Percentiles rank a stretch among this genome's conserved stretches.
Conservation (phyloP, 1,140 invertebrate species). For the Ceratitis capitata region DNA sequence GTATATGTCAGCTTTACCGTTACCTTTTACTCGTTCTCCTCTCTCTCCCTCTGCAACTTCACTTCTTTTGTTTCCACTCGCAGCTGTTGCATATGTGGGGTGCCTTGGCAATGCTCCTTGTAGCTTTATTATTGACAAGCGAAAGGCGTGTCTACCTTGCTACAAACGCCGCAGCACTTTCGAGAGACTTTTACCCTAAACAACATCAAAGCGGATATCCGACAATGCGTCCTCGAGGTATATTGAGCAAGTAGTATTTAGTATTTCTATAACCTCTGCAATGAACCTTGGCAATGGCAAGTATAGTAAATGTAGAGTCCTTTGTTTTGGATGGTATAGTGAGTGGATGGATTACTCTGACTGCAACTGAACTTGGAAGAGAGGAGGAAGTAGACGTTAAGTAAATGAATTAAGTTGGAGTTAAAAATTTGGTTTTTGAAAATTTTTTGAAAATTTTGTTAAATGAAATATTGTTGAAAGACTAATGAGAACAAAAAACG, state of each 20-base stretch:
- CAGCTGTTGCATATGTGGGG: background rate
- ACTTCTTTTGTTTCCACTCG: background rate
- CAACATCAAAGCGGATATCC: conserved; percentile 22
- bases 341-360: background rate
- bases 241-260: background rate
- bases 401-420: too few species aligned
- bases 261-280: background rate
- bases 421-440: too few species aligned
- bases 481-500: too few species aligned
- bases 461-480: too few species aligned
- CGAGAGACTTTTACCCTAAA: background rate
- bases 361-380: background rate
- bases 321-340: background rate
- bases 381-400: background rate
- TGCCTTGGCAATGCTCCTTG: background rate
- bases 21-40: too few species aligned
- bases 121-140: background rate
- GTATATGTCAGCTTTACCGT: background rate
- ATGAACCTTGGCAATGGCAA: background rate
- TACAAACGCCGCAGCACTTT: background rate
- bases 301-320: background rate
- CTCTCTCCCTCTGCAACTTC: background rate
- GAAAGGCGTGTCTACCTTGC: background rate
- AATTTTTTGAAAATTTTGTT: too few species aligned
- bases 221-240: background rate